phyloP scores from a whole-genome alignment of 2,888 invertebrate species.

The Julus scanicus region DNA sequence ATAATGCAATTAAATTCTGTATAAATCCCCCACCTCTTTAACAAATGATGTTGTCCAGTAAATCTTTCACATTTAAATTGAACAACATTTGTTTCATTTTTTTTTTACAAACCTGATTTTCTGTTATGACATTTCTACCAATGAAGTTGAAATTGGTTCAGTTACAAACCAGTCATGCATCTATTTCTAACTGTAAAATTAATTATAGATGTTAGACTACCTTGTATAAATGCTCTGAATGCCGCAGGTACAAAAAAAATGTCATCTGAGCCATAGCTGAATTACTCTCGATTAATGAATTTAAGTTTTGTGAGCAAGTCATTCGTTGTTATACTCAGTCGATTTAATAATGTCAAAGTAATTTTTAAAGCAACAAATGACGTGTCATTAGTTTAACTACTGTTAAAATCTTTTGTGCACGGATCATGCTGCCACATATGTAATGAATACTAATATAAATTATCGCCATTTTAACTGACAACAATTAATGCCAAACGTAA shows the following conservation, averaged over 20 bases:
- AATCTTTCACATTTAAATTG: neutral
- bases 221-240: neutral
- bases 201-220: neutral
- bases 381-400: neutral
- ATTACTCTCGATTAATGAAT: neutral
- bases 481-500: neutral
- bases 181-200: neutral
- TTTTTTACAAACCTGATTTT: neutral
- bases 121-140: neutral
- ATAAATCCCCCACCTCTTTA: neutral
- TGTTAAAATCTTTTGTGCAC: neutral
- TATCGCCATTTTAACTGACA: neutral
- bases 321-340: too few relatives aligned
- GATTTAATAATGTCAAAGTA: neutral
- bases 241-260: neutral
- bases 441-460: neutral
- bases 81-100: neutral
- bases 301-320: too few relatives aligned
- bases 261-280: neutral
- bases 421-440: neutral
- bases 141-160: neutral
- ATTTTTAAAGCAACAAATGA: neutral
- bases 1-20: neutral
- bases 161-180: constrained; percentile 7
- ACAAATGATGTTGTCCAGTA: neutral